phyloP scores from a whole-genome alignment of 1,140 invertebrate genomes.

The Stenopsyche tienmushanensis region DNA sequence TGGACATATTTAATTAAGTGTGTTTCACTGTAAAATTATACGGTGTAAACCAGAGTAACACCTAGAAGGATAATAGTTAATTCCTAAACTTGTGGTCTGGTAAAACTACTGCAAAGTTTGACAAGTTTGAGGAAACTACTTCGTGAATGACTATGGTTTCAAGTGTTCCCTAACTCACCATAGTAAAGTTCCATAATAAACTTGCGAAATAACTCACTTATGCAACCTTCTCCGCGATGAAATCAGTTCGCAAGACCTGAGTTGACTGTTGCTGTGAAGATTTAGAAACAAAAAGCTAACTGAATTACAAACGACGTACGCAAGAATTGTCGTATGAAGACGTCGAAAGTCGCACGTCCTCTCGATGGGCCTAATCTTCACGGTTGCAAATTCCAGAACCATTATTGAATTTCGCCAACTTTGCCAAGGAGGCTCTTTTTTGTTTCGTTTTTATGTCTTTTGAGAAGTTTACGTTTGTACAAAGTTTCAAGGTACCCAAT shows the following conservation, averaged over 20 bases:
- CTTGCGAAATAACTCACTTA: not conserved
- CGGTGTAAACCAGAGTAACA: not conserved
- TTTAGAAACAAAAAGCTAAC: not conserved
- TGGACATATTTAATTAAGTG: not conserved
- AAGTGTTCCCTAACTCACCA: not conserved
- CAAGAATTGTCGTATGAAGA: too few species aligned
- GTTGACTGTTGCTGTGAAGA: not conserved
- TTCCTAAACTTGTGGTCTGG: not conserved
- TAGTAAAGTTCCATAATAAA: not conserved
- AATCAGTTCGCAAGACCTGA: not conserved
- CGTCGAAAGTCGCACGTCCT: too few species aligned
- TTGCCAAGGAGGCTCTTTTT: too few species aligned
- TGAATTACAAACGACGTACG: too few species aligned
- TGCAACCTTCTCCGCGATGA: not conserved
- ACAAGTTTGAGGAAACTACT: not conserved
- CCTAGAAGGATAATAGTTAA: not conserved
- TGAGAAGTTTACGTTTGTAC: too few species aligned
- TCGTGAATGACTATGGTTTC: slow-evolving; percentile 5
- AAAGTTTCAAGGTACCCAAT: too few species aligned
- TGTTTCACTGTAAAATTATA: not conserved
- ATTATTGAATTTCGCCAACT: too few species aligned
- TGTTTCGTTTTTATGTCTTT: too few species aligned
- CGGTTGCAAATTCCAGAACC: too few species aligned
- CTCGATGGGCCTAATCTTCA: too few species aligned
- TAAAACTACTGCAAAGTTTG: not conserved